Base-by-base conservation (phyloP, 2,113 vertebrate genomes). In the Burhinus oedicnemus region DNA sequence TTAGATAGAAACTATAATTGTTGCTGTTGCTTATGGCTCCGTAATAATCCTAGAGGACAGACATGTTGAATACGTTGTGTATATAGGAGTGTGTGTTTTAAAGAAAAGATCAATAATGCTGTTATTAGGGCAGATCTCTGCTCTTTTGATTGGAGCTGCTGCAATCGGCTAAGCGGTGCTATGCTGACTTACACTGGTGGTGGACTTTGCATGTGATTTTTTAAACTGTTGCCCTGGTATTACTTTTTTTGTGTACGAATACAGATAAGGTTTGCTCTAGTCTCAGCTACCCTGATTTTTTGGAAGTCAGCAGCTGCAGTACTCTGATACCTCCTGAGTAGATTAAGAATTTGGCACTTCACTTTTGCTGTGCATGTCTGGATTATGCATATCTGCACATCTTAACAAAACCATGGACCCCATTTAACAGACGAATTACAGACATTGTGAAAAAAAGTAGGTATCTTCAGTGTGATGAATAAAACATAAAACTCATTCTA, bases 1-100 rank as follows among this genome's bases (percentile, higher is more conserved):
- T 97, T 98, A 98, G 98, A 98, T 98, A 91, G 96, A 97, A 93
- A 97, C 82, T 96, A 75, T 97, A 96, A 97, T 98, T 98, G 97
- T 98, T 97, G 76, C 78, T 83, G 23, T 89, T 92, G 72, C 81
- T 84, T 95, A 89, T 92, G 84, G 85, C 74, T 93, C 71, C 89
- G 30, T 87, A 95, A 87, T 80, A 93, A 91, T 95, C 74, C 69
- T 58, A 19, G 77, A 93, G 71, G 47, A 84, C 44, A 62, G 88
- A 42, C 55, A 40, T 9, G 68, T 83, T 82, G 95, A 92, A 65
- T 93, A n/a, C 54, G 75, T 57, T 76, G 58, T 76, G 57, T 36
- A 18, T 54, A 49, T 5, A 22, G 68, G 89, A 85, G 72, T 36
- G n/a, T 23, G 82, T 91, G 88, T 92, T 90, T 94, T 94, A 87